Conservation (phyloP, 2,888 invertebrate species). For the Apamea crenata region DNA sequence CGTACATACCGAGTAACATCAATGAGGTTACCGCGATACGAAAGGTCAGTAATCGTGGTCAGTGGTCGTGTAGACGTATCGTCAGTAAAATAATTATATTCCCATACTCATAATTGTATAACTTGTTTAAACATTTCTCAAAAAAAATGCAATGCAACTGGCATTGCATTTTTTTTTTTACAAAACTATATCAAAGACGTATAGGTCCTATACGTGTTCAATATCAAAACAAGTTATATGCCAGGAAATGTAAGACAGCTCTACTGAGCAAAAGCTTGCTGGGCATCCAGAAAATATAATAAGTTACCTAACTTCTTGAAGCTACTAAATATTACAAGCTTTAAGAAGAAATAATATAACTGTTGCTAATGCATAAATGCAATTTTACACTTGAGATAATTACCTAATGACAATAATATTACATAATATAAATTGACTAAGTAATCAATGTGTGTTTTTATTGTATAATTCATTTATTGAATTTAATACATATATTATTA, state of each 20-base stretch:
- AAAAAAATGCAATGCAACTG: neutral
- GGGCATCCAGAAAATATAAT: neutral
- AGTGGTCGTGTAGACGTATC: neutral
- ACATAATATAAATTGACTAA: neutral
- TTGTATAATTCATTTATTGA: neutral
- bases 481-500: no score
- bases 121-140: neutral
- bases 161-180: no score
- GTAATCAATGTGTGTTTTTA: neutral
- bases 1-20: neutral
- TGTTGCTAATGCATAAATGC: neutral
- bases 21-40: neutral
- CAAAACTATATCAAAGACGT: neutral
- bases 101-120: neutral
- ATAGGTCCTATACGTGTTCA: neutral
- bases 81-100: neutral
- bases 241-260: neutral
- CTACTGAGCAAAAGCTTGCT: neutral
- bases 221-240: neutral
- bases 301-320: neutral
- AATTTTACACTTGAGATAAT: neutral
- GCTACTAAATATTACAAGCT: neutral
- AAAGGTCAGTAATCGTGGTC: neutral
- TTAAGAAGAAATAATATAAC: neutral
- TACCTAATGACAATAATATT: neutral